Percentiles rank a stretch among this genome's conserved stretches.
Evolutionary conservation across 2,113 vertebrate genomes (phyloP).

Genomic region (Tyto alba): DNA sequence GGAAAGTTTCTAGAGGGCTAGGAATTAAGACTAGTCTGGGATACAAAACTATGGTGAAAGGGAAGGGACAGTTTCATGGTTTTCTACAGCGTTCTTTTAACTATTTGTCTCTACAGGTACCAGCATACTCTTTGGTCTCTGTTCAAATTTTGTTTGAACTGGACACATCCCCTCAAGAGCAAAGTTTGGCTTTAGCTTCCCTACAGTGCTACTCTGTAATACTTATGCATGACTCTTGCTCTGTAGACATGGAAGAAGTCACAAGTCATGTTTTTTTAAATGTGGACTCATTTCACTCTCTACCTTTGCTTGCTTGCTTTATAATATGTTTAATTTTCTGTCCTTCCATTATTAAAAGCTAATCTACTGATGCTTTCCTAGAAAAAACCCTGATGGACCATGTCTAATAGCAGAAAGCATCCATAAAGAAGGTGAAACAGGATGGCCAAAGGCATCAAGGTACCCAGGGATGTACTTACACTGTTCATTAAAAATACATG

Average conservation of each 20-base stretch:
- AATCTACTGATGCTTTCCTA: not conserved
- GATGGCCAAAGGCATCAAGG: not conserved
- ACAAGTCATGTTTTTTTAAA: not conserved
- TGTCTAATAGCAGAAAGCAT: not conserved
- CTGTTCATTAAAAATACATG: not conserved
- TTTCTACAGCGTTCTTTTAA: not conserved
- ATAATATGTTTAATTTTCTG: not conserved
- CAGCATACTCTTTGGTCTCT: not conserved
- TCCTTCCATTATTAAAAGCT: not conserved
- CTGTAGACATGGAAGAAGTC: not conserved
- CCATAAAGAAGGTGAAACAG: not conserved
- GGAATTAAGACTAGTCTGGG: not conserved
- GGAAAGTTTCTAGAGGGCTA: not conserved
- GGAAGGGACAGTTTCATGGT: not conserved
- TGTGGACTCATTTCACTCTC: not conserved
- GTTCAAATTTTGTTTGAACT: not conserved
- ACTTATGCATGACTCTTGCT: not conserved
- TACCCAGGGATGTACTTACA: not conserved
- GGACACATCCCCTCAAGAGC: not conserved
- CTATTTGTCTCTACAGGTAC: not conserved
- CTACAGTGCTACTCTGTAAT: not conserved
- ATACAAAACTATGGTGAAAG: not conserved
- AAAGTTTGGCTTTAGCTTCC: not conserved
- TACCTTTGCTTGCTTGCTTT: not conserved
- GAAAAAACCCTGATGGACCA: not conserved